Evolutionary conservation across 2,113 vertebrate genomes (phyloP).

Genomic region (Gadus chalcogrammus): DNA sequence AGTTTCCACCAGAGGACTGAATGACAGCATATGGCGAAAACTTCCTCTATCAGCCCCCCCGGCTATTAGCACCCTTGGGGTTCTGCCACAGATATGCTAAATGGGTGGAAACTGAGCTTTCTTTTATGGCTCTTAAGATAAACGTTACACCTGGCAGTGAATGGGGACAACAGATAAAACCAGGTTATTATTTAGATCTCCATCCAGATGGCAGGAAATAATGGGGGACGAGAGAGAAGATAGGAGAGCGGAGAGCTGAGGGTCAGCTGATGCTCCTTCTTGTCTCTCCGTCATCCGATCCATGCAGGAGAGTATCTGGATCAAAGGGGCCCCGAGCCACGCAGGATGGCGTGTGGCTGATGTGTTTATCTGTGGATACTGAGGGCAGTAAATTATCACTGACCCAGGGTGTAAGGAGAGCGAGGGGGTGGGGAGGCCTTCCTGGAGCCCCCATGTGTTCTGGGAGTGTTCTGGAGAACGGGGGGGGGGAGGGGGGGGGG

Average conservation of each 20-base stretch:
- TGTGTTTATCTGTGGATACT: slow-evolving; percentile 57
- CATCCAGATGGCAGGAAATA: slow-evolving; percentile 26
- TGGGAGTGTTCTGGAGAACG: slow-evolving; percentile 16
- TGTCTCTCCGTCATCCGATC: too few species aligned
- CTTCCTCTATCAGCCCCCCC: too few species aligned
- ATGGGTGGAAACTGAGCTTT: slow-evolving; percentile 56
- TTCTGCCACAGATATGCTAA: slow-evolving; percentile 43
- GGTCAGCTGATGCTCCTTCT: too few species aligned
- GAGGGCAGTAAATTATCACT: slow-evolving; percentile 60
- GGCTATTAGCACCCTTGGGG: too few species aligned
- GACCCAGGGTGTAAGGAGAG: slow-evolving; percentile 36
- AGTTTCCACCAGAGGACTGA: too few species aligned
- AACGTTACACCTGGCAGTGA: slow-evolving; percentile 66
- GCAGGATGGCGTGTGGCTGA: too few species aligned
- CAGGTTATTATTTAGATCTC: slow-evolving; percentile 33
- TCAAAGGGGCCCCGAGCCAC: too few species aligned
- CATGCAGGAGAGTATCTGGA: too few species aligned
- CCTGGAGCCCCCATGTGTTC: slow-evolving; percentile 55
- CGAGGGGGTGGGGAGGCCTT: slow-evolving; percentile 24
- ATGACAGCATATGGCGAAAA: too few species aligned
- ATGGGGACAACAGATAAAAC: slow-evolving; percentile 55
- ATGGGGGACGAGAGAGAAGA: neutral
- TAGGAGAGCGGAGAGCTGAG: too few species aligned
- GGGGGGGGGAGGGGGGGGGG: slow-evolving; percentile 28
- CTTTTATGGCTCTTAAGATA: slow-evolving; percentile 62